Percentiles rank a stretch among this genome's conserved stretches.
phyloP scores from a whole-genome alignment of 1,140 invertebrate species.

The Drosophila quadrilineata region DNA sequence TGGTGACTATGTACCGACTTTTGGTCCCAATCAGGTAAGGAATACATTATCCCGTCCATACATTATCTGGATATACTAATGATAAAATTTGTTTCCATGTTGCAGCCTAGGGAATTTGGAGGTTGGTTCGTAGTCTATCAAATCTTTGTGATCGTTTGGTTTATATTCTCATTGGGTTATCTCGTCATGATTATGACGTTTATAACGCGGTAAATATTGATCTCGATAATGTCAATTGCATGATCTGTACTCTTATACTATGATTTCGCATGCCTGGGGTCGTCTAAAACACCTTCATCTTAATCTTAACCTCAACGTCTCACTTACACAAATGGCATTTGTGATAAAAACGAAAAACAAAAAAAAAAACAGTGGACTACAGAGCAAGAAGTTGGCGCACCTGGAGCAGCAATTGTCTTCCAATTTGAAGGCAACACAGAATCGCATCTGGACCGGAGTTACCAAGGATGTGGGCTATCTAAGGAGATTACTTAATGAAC shows the following conservation, averaged over 20 bases:
- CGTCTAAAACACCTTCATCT: background rate
- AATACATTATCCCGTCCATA: background rate
- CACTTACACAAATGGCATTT: slow-evolving; percentile 16
- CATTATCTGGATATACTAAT: background rate
- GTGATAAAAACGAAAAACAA: slow-evolving; percentile 3
- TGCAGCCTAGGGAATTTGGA: slow-evolving; percentile 71
- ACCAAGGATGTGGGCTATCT: slow-evolving; percentile 88
- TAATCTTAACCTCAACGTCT: slow-evolving; percentile 14
- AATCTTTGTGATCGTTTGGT: slow-evolving; percentile 86
- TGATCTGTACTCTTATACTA: slow-evolving; percentile 26
- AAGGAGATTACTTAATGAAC: slow-evolving; percentile 88
- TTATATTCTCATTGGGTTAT: slow-evolving; percentile 94
- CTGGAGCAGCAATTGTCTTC: slow-evolving; percentile 89
- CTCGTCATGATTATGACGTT: slow-evolving; percentile 95
- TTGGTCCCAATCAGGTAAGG: slow-evolving; percentile 83
- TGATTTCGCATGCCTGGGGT: slow-evolving; percentile 54
- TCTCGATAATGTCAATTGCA: slow-evolving; percentile 20
- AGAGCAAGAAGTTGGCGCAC: slow-evolving; percentile 87
- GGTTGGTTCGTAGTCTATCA: slow-evolving; percentile 79
- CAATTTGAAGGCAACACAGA: slow-evolving; percentile 89
- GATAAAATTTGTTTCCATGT: background rate
- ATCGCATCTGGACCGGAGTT: slow-evolving; percentile 89
- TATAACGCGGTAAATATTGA: slow-evolving; percentile 84
- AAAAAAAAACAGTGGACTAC: slow-evolving; percentile 60
- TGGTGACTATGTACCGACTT: slow-evolving; percentile 92